phyloP scores from a whole-genome alignment of 2,113 vertebrate genomes.

The Menura novaehollandiae region DNA sequence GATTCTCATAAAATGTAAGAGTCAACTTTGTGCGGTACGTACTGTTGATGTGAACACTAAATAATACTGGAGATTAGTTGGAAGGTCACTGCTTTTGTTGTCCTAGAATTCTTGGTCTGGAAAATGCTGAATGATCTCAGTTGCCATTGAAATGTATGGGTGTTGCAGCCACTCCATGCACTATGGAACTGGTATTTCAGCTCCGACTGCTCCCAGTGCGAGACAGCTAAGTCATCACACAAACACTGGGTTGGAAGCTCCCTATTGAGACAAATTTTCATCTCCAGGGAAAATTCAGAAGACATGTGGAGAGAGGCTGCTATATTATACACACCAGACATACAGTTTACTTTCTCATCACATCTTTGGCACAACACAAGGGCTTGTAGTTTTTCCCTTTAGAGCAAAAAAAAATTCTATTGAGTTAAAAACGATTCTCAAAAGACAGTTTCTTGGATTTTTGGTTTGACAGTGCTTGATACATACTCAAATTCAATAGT shows the following conservation, averaged over 20 bases:
- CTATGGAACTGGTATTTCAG: background rate
- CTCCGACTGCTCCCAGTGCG: background rate
- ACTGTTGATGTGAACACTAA: background rate
- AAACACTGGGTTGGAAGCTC: background rate
- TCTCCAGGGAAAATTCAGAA: background rate
- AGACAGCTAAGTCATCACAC: background rate
- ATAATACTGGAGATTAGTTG: background rate
- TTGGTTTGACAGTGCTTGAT: background rate
- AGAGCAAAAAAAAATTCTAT: background rate
- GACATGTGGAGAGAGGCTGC: accelerated
- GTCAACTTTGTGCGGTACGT: background rate
- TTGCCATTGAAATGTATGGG: background rate
- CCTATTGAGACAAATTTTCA: background rate
- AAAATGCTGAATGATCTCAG: background rate
- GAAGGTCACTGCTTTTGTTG: background rate
- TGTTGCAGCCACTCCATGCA: background rate
- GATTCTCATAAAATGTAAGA: background rate
- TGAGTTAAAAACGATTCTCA: background rate
- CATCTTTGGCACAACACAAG: background rate
- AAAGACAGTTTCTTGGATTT: background rate
- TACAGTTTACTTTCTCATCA: background rate
- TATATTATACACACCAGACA: background rate
- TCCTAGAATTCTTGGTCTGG: background rate
- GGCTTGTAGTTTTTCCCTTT: background rate
- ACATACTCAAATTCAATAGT: background rate